These are phyloP conservation scores for Holothuria leucospilota DNA, from an alignment of 53 echinoderm and acorn worm genomes.

Conservation along the genomic window DNA sequence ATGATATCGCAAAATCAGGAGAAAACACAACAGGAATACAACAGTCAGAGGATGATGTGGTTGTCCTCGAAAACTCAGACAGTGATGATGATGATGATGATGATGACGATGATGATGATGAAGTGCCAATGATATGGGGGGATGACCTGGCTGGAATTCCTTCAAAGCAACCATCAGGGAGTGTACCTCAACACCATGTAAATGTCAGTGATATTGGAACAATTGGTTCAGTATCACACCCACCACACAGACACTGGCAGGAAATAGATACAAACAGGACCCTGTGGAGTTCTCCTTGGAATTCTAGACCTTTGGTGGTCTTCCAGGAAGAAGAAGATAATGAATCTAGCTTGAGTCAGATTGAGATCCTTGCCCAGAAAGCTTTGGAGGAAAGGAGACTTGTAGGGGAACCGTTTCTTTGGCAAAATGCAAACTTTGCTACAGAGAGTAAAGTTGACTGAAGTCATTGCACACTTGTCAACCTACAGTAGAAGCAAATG, in stretches of 20 bases:
- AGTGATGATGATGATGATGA: constrained; percentile 29
- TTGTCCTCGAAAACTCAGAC: constrained; percentile 11
- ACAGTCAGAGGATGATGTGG: constrained; percentile 19
- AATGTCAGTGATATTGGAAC: no score
- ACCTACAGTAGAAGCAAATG: no score
- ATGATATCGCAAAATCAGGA: neutral
- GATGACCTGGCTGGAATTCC: neutral
- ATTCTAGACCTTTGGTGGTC: neutral
- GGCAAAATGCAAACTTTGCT: neutral
- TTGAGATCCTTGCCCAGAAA: constrained; percentile 20
- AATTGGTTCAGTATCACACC: no score
- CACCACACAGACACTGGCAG: no score
- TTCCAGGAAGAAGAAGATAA: constrained; percentile 23
- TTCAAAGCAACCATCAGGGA: no score
- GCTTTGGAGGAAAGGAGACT: neutral
- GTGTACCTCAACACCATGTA: no score
- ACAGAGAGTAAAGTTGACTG: neutral
- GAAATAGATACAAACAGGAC: no score
- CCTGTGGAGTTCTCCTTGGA: neutral
- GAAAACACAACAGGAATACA: neutral
- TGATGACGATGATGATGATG: neutral
- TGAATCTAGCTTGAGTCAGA: constrained; percentile 11
- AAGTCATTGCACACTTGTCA: neutral
- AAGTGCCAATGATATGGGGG: constrained; percentile 47
- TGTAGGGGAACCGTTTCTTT: neutral